A percentile compares a stretch with the other conserved stretches of the same genome.
phyloP scores from a whole-genome alignment of 2,113 vertebrate species.

The Erythrocebus patas region DNA sequence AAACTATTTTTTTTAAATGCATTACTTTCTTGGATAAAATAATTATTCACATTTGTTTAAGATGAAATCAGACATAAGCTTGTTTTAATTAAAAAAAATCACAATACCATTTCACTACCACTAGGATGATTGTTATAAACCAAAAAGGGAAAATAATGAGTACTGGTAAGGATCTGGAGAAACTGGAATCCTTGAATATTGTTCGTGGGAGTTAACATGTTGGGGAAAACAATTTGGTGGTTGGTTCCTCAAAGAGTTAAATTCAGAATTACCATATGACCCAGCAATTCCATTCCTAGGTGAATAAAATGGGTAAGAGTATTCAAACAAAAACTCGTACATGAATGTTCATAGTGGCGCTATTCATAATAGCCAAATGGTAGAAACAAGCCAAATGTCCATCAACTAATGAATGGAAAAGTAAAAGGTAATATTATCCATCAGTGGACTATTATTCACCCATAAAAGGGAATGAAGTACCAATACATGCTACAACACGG shows the following conservation, averaged over 20 bases:
- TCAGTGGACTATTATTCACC: background rate
- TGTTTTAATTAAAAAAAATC: background rate
- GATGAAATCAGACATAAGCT: background rate
- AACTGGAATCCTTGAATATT: background rate
- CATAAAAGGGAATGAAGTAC: background rate
- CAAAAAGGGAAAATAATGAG: background rate
- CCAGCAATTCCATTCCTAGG: background rate
- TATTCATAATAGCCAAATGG: background rate
- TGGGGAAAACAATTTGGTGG: background rate
- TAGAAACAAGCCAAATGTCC: background rate
- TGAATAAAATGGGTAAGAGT: background rate
- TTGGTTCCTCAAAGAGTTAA: background rate
- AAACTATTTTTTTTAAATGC: background rate
- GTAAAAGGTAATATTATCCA: background rate
- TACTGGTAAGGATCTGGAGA: background rate
- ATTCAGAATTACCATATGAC: background rate
- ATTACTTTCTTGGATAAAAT: background rate
- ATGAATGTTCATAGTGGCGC: background rate
- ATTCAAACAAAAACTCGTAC: background rate
- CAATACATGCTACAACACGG: no score
- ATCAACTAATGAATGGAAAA: background rate
- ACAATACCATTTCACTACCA: background rate
- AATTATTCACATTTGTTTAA: background rate
- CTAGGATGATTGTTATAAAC: no score
- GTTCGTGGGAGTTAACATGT: background rate